Evolutionary conservation across 2,797 vertebrate species (phyloP).

Genomic region (Acrossocheilus fasciatus): DNA sequence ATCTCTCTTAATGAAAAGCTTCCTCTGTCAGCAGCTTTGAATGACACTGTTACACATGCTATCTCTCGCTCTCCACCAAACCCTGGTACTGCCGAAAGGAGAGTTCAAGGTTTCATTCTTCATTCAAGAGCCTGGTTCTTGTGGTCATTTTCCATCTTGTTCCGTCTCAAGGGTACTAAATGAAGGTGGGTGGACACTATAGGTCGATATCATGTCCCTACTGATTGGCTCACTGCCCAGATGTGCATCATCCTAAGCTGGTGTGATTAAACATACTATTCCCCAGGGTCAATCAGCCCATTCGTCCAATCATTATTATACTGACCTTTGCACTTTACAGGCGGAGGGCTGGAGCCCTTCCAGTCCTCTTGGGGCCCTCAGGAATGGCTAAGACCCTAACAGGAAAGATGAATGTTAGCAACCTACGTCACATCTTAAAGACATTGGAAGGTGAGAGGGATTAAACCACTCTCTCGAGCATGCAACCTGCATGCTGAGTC

Average conservation of each 20-base stretch:
- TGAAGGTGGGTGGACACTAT: conserved; percentile 53
- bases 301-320: conserved; percentile 45
- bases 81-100: conserved; percentile 57
- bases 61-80: background rate
- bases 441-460: conserved; percentile 34
- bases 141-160: conserved; percentile 61
- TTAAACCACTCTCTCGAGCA: background rate
- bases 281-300: conserved; percentile 62
- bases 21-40: conserved; percentile 33
- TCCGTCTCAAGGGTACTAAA: conserved; percentile 59
- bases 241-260: conserved; percentile 58
- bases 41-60: conserved; percentile 16
- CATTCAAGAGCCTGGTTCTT: conserved; percentile 61
- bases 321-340: conserved; percentile 38
- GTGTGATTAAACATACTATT: conserved; percentile 70
- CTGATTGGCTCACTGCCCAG: conserved; percentile 61
- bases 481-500: conserved; percentile 24
- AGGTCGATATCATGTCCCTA: conserved; percentile 49
- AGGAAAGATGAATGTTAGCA: conserved; percentile 32
- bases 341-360: conserved; percentile 30
- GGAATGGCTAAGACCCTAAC: conserved; percentile 18
- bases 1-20: conserved; percentile 25
- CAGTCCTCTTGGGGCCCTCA: conserved; percentile 24
- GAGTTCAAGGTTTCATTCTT: conserved; percentile 71
- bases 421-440: conserved; percentile 33